Base-by-base conservation (phyloP, 2,888 invertebrate species). In the Hydrotaea cyrtoneurina region DNA sequence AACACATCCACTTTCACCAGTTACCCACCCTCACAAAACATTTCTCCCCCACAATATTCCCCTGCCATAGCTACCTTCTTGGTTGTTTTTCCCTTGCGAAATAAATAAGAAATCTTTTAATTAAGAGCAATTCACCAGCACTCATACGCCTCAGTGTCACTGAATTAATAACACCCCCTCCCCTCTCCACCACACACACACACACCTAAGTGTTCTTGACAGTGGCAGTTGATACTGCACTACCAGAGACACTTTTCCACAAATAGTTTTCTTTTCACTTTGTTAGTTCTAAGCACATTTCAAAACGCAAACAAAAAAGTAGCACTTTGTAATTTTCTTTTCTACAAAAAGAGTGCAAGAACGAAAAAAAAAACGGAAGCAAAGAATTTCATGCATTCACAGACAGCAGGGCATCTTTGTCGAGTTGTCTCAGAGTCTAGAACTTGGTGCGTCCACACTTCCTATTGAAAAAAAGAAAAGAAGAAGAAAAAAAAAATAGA, bases 321-420 rank as follows among this genome's bases (percentile, higher is more conserved):
- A 17, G 43, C 2, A 26, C 55, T 11, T 11, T 19, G 55, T 55
- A 15, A 59, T 23, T 59, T 59, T 59, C 21, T 59, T 23, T 19
- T 15, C 21, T 26, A 15, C 10, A 15, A 23, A 59, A 59, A 21
- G 55, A 53, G n/a, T n/a, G 4, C 15, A 53, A 55, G 10, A 21
- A 21, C 11, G 10, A 59, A 55, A 53, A 55, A 55, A 19, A 21
- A 10, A 55, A 55, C 0, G 11, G 21, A 55, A 55, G 5, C 1
- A 19, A 10, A 53, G 50, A 26, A 78, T 78, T 72, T 64, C 36
- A 36, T 15, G 72, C 15, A 81, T 78, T 82, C 82, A 82, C 55
- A 82, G 78, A 82, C 72, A 55, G 26, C 17, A 26, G 21, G 15
- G 7, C 15, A 43, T 19, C 21, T 19, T 11, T 13, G 3, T 11